Base-by-base conservation (phyloP, 2,113 vertebrate species). In the Amphiprion percula region DNA sequence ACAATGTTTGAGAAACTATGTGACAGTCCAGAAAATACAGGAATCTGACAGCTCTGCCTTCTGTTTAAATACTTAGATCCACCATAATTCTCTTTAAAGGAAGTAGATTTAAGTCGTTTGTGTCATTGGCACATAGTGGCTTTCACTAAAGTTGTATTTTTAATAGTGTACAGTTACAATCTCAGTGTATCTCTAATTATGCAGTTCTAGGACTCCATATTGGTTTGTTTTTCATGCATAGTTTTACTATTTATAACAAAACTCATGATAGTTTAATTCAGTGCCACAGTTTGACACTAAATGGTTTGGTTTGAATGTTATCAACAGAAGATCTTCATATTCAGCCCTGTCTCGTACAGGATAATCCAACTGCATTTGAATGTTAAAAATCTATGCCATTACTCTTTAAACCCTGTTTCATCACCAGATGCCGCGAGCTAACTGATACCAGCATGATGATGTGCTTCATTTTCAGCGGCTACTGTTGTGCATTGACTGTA, bases 341-440 rank as follows among this genome's bases (percentile, higher is more conserved):
- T 54, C 8, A 49, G 16, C 2, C 23, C 11, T 4, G 9, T 21
- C 21, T 15, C 5, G 2, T 15, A 17, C 2, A 15, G 11, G 21
- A 65, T 68, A 60, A 54, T 19, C 23, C 10, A 37, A 41, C 30
- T 12, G 0, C 17, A 61, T 77, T 53, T 70, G 1, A 79, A 70
- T 44, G 26, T 71, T 50, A 67, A 66, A 84, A 68, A 52, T 60
- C 39, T 50, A 37, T 2, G 10, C 30, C 68, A 55, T 76, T 79
- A 60, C 61, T 37, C 33, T 68, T 75, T 59, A 68, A 84, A 59
- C 7, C 19, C 56, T 6, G 49, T 91, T 90, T 90, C 85, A 83
- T 82, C 87, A 91, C 55, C 66, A 58, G 64, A 86, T 85, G 73
- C 55, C 23, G 10, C 39, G 11, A 79, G 82, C 68, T 24, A 64